A percentile compares a stretch with the other conserved stretches of the same genome.
phyloP scores from a whole-genome alignment of 2,113 vertebrate species.

The Sphaerodactylus townsendi region DNA sequence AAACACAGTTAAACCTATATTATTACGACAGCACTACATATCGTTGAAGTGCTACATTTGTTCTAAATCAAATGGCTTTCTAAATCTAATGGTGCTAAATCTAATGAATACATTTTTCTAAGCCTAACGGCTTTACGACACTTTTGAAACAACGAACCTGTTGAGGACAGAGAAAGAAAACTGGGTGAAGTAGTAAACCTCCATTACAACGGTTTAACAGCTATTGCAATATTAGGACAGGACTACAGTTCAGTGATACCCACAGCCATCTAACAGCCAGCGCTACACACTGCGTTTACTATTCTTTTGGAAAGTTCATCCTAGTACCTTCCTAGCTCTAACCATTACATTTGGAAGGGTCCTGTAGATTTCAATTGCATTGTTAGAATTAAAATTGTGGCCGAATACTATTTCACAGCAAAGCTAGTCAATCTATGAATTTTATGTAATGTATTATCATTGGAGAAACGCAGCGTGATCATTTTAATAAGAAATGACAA shows the following conservation, averaged over 20 bases:
- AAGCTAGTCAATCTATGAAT: slow-evolving; percentile 21
- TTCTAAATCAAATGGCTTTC: background rate
- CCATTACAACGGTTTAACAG: background rate
- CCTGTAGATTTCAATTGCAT: background rate
- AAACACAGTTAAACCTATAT: background rate
- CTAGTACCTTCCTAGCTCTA: background rate
- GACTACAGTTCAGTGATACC: background rate
- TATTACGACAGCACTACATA: too few relatives aligned
- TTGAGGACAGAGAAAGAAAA: background rate
- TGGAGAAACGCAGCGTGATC: background rate
- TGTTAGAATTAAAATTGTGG: background rate
- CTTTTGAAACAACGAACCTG: background rate
- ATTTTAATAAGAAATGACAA: background rate
- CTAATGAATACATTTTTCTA: too few relatives aligned
- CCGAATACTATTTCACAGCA: slow-evolving; percentile 32
- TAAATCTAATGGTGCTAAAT: too few relatives aligned
- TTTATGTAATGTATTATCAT: slow-evolving; percentile 4
- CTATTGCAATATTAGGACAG: background rate
- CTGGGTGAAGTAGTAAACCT: background rate
- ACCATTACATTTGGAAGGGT: background rate
- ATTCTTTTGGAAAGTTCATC: background rate
- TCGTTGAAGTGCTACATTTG: background rate
- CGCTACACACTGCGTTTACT: background rate
- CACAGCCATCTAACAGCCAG: background rate
- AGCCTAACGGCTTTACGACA: too few relatives aligned